Percentiles rank a stretch among this genome's conserved stretches.
These are phyloP conservation scores for Melieria omissa DNA, from an alignment of 2,888 invertebrate species.

Conservation along the genomic window DNA sequence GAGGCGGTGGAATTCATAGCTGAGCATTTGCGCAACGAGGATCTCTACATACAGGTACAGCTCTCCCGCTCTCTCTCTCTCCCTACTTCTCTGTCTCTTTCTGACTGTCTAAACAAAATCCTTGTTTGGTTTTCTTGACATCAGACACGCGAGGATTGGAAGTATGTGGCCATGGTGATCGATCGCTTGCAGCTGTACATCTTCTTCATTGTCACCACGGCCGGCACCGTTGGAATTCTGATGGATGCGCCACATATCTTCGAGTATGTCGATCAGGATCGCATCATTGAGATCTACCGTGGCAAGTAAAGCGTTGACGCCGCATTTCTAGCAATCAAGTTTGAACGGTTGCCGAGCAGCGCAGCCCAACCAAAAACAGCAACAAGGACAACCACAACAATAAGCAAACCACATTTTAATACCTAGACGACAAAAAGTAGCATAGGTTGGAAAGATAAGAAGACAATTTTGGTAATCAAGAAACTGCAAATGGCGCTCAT, in stretches of 20 bases:
- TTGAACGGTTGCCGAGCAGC: too few species aligned
- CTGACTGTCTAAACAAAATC: not conserved
- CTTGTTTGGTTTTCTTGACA: constrained; percentile 28
- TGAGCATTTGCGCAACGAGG: constrained; percentile 96
- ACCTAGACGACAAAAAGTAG: too few species aligned
- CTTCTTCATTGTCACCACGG: constrained; percentile 95
- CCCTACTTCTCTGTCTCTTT: not conserved
- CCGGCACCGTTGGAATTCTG: constrained; percentile 94
- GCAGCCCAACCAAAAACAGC: too few species aligned
- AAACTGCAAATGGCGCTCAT: too few species aligned
- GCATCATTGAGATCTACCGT: constrained; percentile 93
- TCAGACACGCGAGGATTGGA: constrained; percentile 98
- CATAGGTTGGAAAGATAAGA: too few species aligned
- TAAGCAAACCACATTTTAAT: too few species aligned
- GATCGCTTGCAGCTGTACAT: constrained; percentile 95
- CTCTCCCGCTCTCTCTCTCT: not conserved
- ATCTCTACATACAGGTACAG: constrained; percentile 95
- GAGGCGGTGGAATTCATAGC: constrained; percentile 99
- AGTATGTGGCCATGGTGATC: constrained; percentile 98
- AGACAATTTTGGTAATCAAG: too few species aligned
- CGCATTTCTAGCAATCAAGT: too few species aligned
- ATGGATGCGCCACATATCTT: constrained; percentile 99
- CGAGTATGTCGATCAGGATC: constrained; percentile 96
- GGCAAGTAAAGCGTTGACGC: constrained; percentile 75
- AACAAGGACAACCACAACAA: too few species aligned